A percentile compares a stretch with the other conserved stretches of the same genome.
Conservation (phyloP, 2,888 invertebrate species). For the Tinea semifulvella region DNA sequence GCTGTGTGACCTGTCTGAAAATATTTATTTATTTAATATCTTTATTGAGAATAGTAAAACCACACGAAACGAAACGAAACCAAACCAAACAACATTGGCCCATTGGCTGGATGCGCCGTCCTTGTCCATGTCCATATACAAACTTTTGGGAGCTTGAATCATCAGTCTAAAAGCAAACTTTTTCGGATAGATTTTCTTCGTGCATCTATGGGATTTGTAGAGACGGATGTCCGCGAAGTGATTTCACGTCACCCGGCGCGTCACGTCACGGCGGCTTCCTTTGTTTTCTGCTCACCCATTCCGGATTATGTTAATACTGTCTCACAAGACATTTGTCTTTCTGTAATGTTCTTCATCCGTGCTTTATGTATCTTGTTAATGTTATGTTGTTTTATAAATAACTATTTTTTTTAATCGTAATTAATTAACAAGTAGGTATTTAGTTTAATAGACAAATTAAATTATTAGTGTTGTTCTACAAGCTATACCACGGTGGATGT, state of each 20-base stretch:
- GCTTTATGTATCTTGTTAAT: neutral
- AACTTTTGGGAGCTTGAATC: too few relatives aligned
- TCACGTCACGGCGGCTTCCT: conserved; percentile 40
- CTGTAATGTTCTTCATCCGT: conserved; percentile 1
- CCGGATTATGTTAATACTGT: conserved; percentile 58
- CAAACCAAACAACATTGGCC: too few relatives aligned
- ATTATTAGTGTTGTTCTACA: too few relatives aligned
- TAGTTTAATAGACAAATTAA: neutral
- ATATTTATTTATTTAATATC: too few relatives aligned
- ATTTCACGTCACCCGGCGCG: conserved; percentile 25
- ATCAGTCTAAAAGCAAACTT: too few relatives aligned
- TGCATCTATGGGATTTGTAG: conserved; percentile 6
- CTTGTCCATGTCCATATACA: too few relatives aligned
- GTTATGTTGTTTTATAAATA: neutral
- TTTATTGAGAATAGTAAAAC: too few relatives aligned
- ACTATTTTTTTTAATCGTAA: neutral
- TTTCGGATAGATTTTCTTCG: too few relatives aligned
- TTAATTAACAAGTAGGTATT: neutral
- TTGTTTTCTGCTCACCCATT: conserved; percentile 41
- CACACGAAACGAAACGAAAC: too few relatives aligned
- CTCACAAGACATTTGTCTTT: conserved; percentile 56
- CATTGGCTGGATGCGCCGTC: too few relatives aligned
- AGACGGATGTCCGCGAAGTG: conserved; percentile 30
- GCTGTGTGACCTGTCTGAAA: too few relatives aligned
- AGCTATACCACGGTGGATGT: too few relatives aligned